Evolutionary conservation across 2,797 vertebrate species (phyloP).

Genomic region (Margarornis squamiger): DNA sequence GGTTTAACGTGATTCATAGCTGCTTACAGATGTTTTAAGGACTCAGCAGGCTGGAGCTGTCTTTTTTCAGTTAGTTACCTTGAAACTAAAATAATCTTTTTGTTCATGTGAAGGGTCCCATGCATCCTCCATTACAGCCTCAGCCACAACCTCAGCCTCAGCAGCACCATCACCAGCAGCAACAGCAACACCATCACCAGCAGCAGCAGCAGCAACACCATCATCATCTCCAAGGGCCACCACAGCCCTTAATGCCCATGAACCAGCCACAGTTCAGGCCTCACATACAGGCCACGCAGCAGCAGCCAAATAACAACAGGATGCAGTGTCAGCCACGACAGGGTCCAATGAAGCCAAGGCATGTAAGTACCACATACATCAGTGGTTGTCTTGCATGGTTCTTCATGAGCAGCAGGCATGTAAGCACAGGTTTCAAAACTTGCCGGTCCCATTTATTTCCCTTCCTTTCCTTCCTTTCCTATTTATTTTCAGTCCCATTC

Average conservation of each 20-base stretch:
- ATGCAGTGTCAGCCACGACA: slow-evolving; percentile 82
- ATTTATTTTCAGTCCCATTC: not conserved
- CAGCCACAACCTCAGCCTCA: slow-evolving; percentile 83
- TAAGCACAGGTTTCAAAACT: not conserved
- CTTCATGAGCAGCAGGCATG: fast-evolving
- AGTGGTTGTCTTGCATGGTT: not conserved
- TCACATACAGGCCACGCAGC: slow-evolving; percentile 82
- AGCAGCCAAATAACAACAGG: slow-evolving; percentile 81
- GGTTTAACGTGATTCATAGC: not conserved
- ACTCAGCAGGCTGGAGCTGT: not conserved
- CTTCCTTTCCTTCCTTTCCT: too few relatives aligned
- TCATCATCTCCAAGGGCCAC: slow-evolving; percentile 82
- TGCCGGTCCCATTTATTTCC: not conserved
- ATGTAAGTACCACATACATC: slow-evolving; percentile 76
- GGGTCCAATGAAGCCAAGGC: slow-evolving; percentile 83
- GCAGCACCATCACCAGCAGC: slow-evolving; percentile 80
- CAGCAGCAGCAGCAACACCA: slow-evolving; percentile 81
- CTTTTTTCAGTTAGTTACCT: not conserved
- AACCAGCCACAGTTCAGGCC: slow-evolving; percentile 89
- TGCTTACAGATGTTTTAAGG: not conserved
- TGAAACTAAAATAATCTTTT: not conserved
- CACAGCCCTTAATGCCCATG: slow-evolving; percentile 87
- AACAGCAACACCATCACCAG: slow-evolving; percentile 71
- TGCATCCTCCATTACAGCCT: slow-evolving; percentile 84
- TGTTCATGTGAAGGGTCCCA: slow-evolving; percentile 75